Evolutionary conservation across 2,797 vertebrate genomes (phyloP), one percentile per base, ranked within the genome.

Genomic region (Cheirogaleus major): DNA sequence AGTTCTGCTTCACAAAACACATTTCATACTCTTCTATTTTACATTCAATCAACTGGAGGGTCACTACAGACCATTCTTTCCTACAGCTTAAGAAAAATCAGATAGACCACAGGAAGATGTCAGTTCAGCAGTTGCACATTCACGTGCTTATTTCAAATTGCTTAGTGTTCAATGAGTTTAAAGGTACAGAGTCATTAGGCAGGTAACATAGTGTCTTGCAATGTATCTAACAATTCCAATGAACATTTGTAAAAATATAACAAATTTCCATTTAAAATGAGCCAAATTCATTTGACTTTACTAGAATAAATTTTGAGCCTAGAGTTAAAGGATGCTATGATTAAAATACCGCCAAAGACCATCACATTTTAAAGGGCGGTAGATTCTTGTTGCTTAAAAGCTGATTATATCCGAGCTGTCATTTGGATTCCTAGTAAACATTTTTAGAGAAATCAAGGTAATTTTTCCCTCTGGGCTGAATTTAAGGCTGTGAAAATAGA

Each of bases 1-100:
- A 99, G 99, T 99, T 99, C 99, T 99, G 99, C 99, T 99, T 99
- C 99, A 99, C 98, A 98, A 99, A 99, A 98, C 99, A 99, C 99
- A 69, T 99, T 99, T 99, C 99, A 98, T 99, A 99, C 98, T 98
- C 98, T 98, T 98, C 96, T 98, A 91, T 98, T 99, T 98, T 98
- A 98, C 98, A 98, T 99, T 98, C 98, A 98, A 85, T 99, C 98
- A 98, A 83, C 98, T 96, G 94, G 98, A 98, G 98, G 98, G 97
- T 98, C 98, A 98, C 97, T 96, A 97, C 97, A 98, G 98, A 98
- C 98, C 97, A 98, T 97, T 96, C 96, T 97, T 69, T 95, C 98
- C 97, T 76, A 43, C 48, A 79, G 95, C 95, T 98, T 96, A 97
- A 96, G 92, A 95, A 97, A 98, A 97, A 97, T 95, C 97, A 95